Evolutionary conservation across 2,888 invertebrate species (phyloP).

Genomic region (Pardosa pseudoannulata): DNA sequence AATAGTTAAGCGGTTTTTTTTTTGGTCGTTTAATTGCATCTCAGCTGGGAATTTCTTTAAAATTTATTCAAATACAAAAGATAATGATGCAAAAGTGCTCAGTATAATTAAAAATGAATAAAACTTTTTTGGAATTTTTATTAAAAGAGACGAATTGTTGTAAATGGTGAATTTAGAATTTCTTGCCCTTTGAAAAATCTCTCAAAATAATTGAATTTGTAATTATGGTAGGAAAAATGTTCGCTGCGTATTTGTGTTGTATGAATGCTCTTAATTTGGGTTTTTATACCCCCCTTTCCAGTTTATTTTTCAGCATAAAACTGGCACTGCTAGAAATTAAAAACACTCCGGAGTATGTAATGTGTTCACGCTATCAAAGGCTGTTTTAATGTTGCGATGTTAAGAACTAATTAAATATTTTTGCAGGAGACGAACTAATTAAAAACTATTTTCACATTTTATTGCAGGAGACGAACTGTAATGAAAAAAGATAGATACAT

Average conservation of each 20-base stretch:
- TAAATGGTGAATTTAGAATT: constrained; percentile 4
- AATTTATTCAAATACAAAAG: constrained; percentile 5
- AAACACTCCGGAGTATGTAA: no score
- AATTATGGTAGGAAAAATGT: background rate
- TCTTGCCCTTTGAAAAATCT: background rate
- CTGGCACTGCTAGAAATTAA: no score
- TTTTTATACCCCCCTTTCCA: no score
- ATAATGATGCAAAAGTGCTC: background rate
- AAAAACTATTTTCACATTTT: no score
- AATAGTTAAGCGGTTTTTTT: background rate
- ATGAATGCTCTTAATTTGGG: background rate
- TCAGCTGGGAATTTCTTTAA: background rate
- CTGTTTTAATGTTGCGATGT: background rate
- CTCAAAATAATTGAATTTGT: background rate
- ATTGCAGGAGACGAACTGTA: no score
- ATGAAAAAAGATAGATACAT: no score
- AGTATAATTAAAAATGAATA: constrained; percentile 5
- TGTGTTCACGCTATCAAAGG: background rate
- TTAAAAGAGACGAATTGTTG: background rate
- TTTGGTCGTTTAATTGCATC: background rate
- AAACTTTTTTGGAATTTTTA: background rate
- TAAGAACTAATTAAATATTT: background rate
- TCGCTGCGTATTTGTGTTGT: background rate
- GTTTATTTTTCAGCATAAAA: no score
- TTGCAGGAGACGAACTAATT: no score